Evolutionary conservation across 2,113 vertebrate species (phyloP).

Genomic region (Psilopogon haemacephalus): DNA sequence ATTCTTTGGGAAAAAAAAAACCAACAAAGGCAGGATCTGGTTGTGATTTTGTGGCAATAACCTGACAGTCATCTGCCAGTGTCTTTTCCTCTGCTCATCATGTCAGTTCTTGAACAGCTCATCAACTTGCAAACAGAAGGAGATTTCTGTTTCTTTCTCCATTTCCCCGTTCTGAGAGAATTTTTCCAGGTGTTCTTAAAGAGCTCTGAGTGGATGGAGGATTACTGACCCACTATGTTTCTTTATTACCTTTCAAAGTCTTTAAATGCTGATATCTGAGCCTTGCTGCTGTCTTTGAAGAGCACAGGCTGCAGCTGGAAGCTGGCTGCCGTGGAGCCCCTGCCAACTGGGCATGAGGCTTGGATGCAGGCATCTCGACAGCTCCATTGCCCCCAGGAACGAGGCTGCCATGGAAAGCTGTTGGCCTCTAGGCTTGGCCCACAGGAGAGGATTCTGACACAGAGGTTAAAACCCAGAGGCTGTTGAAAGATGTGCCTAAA

Average conservation of each 20-base stretch:
- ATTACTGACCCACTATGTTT: background rate
- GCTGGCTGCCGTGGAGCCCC: background rate
- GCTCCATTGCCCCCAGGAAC: background rate
- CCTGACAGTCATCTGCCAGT: background rate
- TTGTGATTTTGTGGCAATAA: slow-evolving; percentile 19
- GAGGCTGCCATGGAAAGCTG: background rate
- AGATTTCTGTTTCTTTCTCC: background rate
- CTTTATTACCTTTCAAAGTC: background rate
- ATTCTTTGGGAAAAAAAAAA: background rate
- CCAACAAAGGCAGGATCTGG: background rate
- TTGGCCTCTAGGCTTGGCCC: background rate
- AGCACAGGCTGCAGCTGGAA: background rate
- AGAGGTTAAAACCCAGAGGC: background rate
- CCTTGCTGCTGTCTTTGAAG: background rate
- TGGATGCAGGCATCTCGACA: background rate
- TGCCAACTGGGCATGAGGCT: background rate
- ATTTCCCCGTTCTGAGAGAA: background rate
- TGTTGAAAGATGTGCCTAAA: background rate
- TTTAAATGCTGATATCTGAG: background rate
- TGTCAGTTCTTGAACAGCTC: background rate
- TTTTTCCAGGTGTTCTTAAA: background rate
- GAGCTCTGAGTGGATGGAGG: background rate
- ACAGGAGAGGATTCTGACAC: background rate
- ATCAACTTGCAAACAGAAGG: background rate
- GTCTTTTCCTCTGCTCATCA: background rate